Conservation (phyloP, 2,113 vertebrate species). For the Girardinichthys multiradiatus region DNA sequence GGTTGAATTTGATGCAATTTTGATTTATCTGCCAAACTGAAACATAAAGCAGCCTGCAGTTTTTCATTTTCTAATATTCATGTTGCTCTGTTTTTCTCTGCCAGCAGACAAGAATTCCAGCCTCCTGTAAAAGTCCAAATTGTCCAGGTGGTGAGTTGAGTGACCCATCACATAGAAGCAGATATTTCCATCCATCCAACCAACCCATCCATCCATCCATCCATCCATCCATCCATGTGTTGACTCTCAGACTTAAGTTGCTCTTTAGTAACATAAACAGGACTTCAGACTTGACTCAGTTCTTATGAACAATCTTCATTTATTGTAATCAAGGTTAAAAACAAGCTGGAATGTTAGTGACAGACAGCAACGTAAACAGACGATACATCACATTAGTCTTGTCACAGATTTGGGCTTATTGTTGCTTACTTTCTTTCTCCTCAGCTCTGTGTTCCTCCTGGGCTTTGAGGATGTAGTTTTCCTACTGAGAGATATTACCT, state of each 20-base stretch:
- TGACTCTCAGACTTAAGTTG: neutral
- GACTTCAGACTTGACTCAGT: no score
- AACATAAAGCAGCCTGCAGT: constrained; percentile 23
- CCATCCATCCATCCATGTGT: neutral
- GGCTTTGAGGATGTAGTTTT: no score
- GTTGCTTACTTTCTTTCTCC: no score
- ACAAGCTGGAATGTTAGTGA: no score
- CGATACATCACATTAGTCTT: no score
- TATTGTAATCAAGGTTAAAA: no score
- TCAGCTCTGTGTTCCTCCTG: no score
- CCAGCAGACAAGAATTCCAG: neutral
- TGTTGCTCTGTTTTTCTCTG: neutral
- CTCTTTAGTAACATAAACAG: no score
- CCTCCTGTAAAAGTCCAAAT: neutral
- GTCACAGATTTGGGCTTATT: no score
- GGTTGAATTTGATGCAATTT: constrained; percentile 20
- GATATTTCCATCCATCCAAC: neutral
- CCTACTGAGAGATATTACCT: no score
- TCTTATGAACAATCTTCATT: no score
- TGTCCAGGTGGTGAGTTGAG: neutral
- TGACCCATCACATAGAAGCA: neutral
- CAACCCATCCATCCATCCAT: neutral
- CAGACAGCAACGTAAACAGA: no score
- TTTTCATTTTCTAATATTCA: constrained; percentile 8
- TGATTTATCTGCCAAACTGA: constrained; percentile 12